Evolutionary conservation across 2,113 vertebrate genomes (phyloP).

Genomic region (Sceloporus undulatus): DNA sequence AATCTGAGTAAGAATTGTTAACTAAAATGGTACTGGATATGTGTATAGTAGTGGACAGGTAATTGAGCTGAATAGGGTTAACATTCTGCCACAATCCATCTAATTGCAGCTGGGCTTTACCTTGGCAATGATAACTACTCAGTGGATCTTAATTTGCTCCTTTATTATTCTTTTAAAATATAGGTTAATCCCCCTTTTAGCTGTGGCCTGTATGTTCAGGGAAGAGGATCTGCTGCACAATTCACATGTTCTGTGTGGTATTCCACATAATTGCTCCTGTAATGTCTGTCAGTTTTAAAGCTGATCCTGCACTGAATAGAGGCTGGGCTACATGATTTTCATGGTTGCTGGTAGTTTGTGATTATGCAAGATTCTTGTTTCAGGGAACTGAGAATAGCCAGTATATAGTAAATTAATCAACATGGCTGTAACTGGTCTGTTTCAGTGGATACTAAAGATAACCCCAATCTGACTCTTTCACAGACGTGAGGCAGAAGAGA

Average conservation of each 20-base stretch:
- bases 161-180: not conserved
- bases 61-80: conserved; percentile 52
- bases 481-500: conserved; percentile 7
- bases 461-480: not conserved
- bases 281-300: not conserved
- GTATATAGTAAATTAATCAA: not conserved
- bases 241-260: not conserved
- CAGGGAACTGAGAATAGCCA: not conserved
- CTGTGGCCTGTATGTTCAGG: not conserved
- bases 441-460: not conserved
- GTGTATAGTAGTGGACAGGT: conserved; percentile 52
- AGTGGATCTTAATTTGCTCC: conserved; percentile 37
- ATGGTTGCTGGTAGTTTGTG: not conserved
- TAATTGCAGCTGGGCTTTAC: conserved; percentile 56
- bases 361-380: not conserved
- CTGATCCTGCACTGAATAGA: not conserved
- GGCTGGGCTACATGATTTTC: not conserved
- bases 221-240: rapidly evolving
- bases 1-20: conserved; percentile 33
- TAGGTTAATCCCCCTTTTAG: not conserved
- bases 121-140: conserved; percentile 40
- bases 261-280: not conserved
- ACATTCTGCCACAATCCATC: conserved; percentile 32
- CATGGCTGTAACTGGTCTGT: not conserved
- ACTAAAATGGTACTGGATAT: conserved; percentile 49